phyloP scores from a whole-genome alignment of 2,113 vertebrate species.

The Petromus typicus region DNA sequence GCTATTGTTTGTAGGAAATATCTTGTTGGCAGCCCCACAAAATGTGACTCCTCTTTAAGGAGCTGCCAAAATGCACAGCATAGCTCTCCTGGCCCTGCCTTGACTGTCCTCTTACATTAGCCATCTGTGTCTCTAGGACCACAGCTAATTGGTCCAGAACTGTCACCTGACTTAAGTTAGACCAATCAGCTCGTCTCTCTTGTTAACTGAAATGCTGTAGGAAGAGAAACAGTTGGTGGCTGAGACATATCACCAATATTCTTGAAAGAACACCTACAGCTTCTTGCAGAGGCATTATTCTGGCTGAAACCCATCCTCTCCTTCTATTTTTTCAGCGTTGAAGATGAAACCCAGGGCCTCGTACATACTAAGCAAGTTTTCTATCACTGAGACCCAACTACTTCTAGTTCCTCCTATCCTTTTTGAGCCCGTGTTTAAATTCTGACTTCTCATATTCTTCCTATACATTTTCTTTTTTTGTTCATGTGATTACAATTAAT shows the following conservation, averaged over 20 bases:
- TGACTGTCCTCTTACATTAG: not conserved
- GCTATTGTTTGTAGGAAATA: not conserved
- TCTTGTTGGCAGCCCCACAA: not conserved
- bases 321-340: not conserved
- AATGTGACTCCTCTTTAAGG: not conserved
- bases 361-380: not conserved
- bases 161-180: not conserved
- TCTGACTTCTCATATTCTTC: slow-evolving; percentile 5
- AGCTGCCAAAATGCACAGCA: not conserved
- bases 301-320: not conserved
- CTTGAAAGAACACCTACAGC: not conserved
- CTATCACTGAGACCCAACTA: not conserved
- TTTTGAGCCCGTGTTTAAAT: not conserved
- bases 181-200: not conserved
- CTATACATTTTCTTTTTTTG: not conserved
- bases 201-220: not conserved
- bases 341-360: too few relatives aligned
- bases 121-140: not conserved
- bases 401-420: not conserved
- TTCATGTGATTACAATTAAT: slow-evolving; percentile 14
- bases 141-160: not conserved
- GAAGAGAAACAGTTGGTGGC: not conserved
- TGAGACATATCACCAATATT: not conserved
- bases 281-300: not conserved
- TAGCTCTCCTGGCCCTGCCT: not conserved